Evolutionary conservation across 2,113 vertebrate genomes (phyloP).

Genomic region (Ploceus nigricollis): DNA sequence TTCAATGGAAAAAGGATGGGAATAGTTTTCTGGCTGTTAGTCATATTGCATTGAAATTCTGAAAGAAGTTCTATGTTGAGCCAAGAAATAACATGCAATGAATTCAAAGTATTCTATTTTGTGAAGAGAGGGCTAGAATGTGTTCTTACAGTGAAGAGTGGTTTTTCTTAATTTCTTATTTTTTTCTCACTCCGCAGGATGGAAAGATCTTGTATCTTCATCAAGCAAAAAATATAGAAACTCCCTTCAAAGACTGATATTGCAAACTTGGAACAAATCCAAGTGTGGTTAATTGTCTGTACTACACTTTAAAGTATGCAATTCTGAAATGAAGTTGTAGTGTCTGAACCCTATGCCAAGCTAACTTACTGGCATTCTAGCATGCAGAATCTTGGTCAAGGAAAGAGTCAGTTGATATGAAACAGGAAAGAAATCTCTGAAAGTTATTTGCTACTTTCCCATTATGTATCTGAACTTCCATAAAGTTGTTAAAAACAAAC

Average conservation of each 20-base stretch:
- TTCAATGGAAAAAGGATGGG: neutral
- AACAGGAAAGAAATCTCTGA: neutral
- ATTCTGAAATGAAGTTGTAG: neutral
- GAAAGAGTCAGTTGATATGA: neutral
- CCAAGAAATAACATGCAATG: neutral
- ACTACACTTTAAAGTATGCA: neutral
- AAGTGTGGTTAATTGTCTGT: neutral
- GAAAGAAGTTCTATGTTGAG: neutral
- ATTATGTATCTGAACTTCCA: neutral
- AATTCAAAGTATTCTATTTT: neutral
- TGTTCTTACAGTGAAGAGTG: neutral
- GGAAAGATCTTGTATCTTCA: neutral
- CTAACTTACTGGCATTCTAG: neutral
- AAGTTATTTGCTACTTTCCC: neutral
- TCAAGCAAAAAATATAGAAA: neutral
- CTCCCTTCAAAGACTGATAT: neutral
- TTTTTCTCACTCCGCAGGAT: neutral
- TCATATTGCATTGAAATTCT: neutral
- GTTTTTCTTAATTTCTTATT: neutral
- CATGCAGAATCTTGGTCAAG: neutral
- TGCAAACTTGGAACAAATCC: neutral
- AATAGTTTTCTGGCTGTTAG: neutral
- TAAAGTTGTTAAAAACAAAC: neutral
- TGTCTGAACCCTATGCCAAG: neutral
- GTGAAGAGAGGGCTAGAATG: neutral